Conservation (phyloP, 2,888 invertebrate species). For the Polia nebulosa region DNA sequence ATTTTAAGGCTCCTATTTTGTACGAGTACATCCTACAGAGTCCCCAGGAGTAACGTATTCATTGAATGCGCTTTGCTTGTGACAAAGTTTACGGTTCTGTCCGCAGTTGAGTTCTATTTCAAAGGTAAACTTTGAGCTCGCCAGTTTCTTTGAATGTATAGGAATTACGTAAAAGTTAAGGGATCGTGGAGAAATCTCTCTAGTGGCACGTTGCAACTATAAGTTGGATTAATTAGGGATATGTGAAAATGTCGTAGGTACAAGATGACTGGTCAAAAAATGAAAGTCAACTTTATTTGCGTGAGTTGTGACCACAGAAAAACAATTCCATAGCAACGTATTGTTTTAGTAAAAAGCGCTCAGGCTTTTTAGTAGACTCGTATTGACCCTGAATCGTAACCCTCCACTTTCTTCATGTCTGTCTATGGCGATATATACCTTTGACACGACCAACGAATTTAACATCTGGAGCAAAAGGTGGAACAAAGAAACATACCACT, state of each 20-base stretch:
- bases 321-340: neutral
- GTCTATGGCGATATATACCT: slow-evolving; percentile 15
- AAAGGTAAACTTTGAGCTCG: slow-evolving; percentile 14
- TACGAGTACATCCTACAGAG: slow-evolving; percentile 3
- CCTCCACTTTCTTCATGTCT: slow-evolving; percentile 1
- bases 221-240: neutral
- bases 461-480: slow-evolving; percentile 45
- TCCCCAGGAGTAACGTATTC: slow-evolving; percentile 16
- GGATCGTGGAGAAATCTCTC: neutral
- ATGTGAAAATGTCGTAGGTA: neutral
- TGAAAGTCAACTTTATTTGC: neutral
- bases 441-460: slow-evolving; percentile 35
- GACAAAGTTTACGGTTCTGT: slow-evolving; percentile 6
- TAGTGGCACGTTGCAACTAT: slow-evolving; percentile 1
- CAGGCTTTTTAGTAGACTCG: neutral
- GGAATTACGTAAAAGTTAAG: neutral
- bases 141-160: slow-evolving; percentile 4
- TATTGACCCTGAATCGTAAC: neutral
- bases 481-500: slow-evolving; percentile 37
- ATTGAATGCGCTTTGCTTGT: slow-evolving; percentile 19
- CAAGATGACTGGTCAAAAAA: neutral
- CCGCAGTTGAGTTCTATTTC: neutral
- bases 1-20: slow-evolving; percentile 2
- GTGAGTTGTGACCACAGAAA: neutral
- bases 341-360: neutral